Conservation (phyloP, 2,888 invertebrate species). For the Parthenolecanium corni region DNA sequence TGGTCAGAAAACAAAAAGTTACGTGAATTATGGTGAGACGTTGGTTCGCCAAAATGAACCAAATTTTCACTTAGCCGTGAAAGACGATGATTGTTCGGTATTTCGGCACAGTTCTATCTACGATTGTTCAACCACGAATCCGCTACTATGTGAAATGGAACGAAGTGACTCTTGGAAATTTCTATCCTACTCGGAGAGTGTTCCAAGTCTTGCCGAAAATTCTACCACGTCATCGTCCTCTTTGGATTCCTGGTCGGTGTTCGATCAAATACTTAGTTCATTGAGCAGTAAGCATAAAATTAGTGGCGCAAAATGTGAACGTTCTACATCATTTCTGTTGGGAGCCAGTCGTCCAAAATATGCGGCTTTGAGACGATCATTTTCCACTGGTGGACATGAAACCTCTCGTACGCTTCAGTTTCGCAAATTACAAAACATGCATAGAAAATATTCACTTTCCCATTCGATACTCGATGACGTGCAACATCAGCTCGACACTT, state of each 20-base stretch:
- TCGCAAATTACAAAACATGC: no score
- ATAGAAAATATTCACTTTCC: no score
- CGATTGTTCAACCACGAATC: conserved; percentile 2
- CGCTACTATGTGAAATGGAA: conserved; percentile 8
- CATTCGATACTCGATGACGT: no score
- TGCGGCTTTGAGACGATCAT: not conserved
- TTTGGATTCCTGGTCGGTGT: not conserved
- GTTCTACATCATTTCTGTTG: not conserved
- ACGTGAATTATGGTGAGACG: no score
- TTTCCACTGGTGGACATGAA: not conserved
- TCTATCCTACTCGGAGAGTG: not conserved
- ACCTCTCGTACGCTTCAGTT: no score
- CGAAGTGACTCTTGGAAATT: conserved; percentile 21
- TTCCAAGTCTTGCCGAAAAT: not conserved
- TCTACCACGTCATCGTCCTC: not conserved
- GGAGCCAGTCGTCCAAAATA: not conserved
- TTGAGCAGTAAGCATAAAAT: not conserved
- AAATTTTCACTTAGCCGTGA: not conserved
- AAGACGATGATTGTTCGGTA: conserved; percentile 5
- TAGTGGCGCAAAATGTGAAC: not conserved
- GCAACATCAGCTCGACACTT: no score
- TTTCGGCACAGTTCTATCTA: not conserved
- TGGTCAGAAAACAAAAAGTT: no score
- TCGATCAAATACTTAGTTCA: not conserved
- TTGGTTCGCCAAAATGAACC: no score